A percentile compares a stretch with the other conserved stretches of the same genome.
Evolutionary conservation across 2,113 vertebrate genomes (phyloP).

Genomic region (Brachyhypopomus occidentalis): DNA sequence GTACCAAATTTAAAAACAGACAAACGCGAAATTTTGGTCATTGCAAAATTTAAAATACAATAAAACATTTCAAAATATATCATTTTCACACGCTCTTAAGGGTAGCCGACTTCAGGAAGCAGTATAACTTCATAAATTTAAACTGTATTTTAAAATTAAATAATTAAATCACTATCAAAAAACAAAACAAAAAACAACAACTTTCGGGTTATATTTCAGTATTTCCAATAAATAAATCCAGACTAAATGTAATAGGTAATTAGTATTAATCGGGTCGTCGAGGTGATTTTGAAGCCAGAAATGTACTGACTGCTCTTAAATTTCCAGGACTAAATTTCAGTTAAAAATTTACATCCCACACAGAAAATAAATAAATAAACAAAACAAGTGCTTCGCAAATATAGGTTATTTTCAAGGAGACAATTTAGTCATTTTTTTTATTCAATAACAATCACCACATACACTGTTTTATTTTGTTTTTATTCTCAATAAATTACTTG

Average conservation of each 20-base stretch:
- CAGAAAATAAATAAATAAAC: background rate
- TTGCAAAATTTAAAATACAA: background rate
- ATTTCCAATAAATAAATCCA: too few relatives aligned
- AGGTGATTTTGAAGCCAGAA: background rate
- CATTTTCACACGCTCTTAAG: background rate
- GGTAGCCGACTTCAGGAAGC: background rate
- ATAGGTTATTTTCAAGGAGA: background rate
- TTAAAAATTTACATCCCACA: background rate
- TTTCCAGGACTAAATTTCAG: background rate
- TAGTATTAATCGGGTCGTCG: background rate
- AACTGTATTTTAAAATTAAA: too few relatives aligned
- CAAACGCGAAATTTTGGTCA: background rate
- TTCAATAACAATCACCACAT: too few relatives aligned
- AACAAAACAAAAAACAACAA: too few relatives aligned
- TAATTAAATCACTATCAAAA: background rate
- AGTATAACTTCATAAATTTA: background rate
- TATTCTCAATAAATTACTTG: background rate
- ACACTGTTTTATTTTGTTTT: background rate
- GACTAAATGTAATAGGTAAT: too few relatives aligned
- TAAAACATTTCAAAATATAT: background rate
- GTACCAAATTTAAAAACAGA: background rate
- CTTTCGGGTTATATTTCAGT: too few relatives aligned
- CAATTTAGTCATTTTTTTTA: too few relatives aligned
- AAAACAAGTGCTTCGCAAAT: background rate
- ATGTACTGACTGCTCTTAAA: background rate